A percentile compares a stretch with the other conserved stretches of the same genome.
phyloP scores from a whole-genome alignment of 2,113 vertebrate species.

The Channa argus region DNA sequence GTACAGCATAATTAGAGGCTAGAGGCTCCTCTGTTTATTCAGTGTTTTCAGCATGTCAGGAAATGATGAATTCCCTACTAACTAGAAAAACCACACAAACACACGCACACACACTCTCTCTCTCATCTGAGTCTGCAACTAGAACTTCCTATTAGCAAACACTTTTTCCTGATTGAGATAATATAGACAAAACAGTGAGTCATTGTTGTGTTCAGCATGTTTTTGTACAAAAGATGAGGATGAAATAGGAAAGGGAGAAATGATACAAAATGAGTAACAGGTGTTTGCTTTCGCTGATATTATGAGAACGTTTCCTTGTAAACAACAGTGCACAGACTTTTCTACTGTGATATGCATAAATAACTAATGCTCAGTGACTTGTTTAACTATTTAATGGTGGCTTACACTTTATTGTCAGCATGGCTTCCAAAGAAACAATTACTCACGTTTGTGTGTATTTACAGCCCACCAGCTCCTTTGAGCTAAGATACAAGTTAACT shows the following conservation, averaged over 20 bases:
- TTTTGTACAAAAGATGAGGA: background rate
- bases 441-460: background rate
- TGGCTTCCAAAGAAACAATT: slow-evolving; percentile 11
- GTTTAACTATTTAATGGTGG: background rate
- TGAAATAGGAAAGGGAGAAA: background rate
- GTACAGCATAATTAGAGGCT: slow-evolving; percentile 71
- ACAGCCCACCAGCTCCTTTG: slow-evolving; percentile 26
- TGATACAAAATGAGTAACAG: slow-evolving; percentile 29
- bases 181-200: slow-evolving; percentile 18
- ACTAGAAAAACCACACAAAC: slow-evolving; percentile 45
- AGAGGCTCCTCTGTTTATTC: slow-evolving; percentile 66
- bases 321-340: background rate
- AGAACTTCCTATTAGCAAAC: slow-evolving; percentile 31
- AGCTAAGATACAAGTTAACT: background rate
- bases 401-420: background rate
- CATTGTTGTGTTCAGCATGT: background rate
- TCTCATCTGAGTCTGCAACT: slow-evolving; percentile 3
- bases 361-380: background rate
- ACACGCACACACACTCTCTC: slow-evolving; percentile 23
- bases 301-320: background rate
- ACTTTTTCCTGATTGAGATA: slow-evolving; percentile 24
- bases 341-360: background rate
- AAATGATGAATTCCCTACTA: slow-evolving; percentile 67
- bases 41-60: slow-evolving; percentile 60
- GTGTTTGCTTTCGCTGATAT: slow-evolving; percentile 7